Percentiles rank a stretch among this genome's conserved stretches.
These are phyloP conservation scores for Spea multiplicata DNA, from an alignment of 2,113 vertebrate species.

Conservation along the genomic window DNA sequence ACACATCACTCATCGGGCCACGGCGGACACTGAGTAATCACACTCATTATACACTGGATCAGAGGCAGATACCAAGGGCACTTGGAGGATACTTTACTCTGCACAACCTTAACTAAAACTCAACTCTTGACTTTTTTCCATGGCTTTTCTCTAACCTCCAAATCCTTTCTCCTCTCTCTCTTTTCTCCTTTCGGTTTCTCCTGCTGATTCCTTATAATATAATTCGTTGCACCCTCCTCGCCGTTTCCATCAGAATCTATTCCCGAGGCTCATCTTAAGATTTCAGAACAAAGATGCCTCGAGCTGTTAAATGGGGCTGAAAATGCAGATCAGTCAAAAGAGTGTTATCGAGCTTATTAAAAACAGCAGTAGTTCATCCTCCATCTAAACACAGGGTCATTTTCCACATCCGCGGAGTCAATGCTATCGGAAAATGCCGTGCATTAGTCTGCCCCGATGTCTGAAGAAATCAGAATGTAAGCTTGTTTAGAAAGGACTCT, in stretches of 20 bases:
- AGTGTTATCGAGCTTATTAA: constrained; percentile 26
- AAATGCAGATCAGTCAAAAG: constrained; percentile 28
- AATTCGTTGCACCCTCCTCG: neutral
- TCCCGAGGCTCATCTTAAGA: constrained; percentile 19
- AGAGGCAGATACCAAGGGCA: constrained; percentile 46
- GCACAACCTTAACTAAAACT: constrained; percentile 21
- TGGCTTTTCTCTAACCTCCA: constrained; percentile 2
- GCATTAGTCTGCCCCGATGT: neutral
- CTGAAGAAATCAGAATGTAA: neutral
- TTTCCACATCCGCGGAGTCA: neutral
- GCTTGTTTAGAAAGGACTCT: no score
- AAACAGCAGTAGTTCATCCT: constrained; percentile 17
- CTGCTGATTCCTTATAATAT: constrained; percentile 9
- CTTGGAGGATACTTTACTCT: fast-evolving
- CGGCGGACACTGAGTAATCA: constrained; percentile 70
- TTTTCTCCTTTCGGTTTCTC: neutral
- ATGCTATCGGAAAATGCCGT: neutral
- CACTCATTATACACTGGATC: constrained; percentile 63
- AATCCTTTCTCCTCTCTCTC: neutral
- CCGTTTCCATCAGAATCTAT: neutral
- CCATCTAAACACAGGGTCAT: constrained; percentile 4
- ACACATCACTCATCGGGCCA: constrained; percentile 55
- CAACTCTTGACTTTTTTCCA: neutral
- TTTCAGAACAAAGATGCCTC: constrained; percentile 4
- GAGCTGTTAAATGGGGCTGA: constrained; percentile 22